Base-by-base conservation (phyloP, 2,113 vertebrate species). In the Bubalus kerabau region DNA sequence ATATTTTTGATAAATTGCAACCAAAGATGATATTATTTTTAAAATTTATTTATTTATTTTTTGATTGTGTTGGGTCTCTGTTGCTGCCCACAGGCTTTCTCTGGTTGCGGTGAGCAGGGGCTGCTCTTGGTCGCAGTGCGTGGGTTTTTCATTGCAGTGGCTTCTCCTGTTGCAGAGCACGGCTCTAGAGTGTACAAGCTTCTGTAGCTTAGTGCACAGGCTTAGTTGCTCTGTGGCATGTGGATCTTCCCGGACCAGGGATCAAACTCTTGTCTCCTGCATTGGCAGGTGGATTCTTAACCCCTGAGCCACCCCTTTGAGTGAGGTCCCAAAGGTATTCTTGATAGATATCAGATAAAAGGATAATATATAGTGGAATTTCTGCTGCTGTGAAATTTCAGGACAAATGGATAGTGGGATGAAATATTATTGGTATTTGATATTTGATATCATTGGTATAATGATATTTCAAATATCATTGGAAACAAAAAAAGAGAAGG, bases 341-440 rank as follows among this genome's bases (percentile, higher is more conserved):
- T n/a, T 15, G 87, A 67, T 43, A 40, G 74, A 88, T 78, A 46
- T 4, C 40, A 92, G 28, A 43, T 67, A 52, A 87, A 89, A 82
- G 50, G 4, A 67, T 32, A 91, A 87, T 52, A 13, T 52, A 87
- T 30, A 78, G 81, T 17, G 46, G 54, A 78, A 90, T 96, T 90
- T 84, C 36, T 90, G 80, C 32, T 92, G 16, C 50, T 60, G 10
- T 96, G 32, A 95, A 74, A 90, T 95, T 78, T 90, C 57, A 96
- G 50, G 50, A 76, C 81, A 80, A 46, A 19, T 54, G 88, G 94
- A 93, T 2, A 67, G 7, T 3, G 28, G 67, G 46, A 48, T 71
- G 11, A 93, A 90, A 54, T 26, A 76, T 43, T 24, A 3, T 40
- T 76, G 40, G 28, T 40, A 71, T 71, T 71, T 71, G 67, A 71